Conservation (phyloP, 2,797 vertebrate genomes). For the Rhabdophis nuchalis region DNA sequence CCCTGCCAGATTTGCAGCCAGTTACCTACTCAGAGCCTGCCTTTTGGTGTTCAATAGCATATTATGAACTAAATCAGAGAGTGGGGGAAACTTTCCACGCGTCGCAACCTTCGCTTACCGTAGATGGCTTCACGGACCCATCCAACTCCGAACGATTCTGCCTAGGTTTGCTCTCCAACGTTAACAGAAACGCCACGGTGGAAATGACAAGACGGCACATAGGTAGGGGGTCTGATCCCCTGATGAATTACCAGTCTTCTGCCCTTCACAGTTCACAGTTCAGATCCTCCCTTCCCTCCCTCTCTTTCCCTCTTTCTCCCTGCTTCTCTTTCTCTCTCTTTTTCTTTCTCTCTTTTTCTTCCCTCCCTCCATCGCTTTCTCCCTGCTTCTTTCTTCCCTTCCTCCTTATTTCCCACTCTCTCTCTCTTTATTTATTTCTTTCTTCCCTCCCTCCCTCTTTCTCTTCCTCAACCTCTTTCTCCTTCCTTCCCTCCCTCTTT, state of each 20-base stretch:
- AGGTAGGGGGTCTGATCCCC: constrained; percentile 72
- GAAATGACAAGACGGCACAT: constrained; percentile 98
- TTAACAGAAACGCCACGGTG: constrained; percentile 95
- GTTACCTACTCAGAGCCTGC: constrained; percentile 97
- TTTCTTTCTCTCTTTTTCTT: no score
- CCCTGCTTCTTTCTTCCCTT: rapidly evolving
- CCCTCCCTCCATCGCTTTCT: no score
- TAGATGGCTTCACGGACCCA: constrained; percentile 96
- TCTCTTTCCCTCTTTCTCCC: no score
- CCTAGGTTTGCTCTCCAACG: constrained; percentile 93
- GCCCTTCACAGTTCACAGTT: not conserved
- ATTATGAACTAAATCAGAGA: constrained; percentile 96
- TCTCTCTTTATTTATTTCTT: rapidly evolving
- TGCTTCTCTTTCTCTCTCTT: rapidly evolving
- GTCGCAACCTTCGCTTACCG: constrained; percentile 92
- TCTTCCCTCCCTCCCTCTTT: rapidly evolving
- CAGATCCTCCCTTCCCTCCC: no score
- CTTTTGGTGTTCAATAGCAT: constrained; percentile 99
- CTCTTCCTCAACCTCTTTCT: rapidly evolving
- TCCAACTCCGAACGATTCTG: constrained; percentile 98
- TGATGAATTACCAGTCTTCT: not conserved
- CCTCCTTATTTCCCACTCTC: rapidly evolving
- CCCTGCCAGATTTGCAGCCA: constrained; percentile 86
- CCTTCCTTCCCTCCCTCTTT: rapidly evolving
- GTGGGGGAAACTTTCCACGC: constrained; percentile 98